Percentiles rank a stretch among this genome's conserved stretches.
phyloP scores from a whole-genome alignment of 2,888 invertebrate species.

The Micropterix aruncella region DNA sequence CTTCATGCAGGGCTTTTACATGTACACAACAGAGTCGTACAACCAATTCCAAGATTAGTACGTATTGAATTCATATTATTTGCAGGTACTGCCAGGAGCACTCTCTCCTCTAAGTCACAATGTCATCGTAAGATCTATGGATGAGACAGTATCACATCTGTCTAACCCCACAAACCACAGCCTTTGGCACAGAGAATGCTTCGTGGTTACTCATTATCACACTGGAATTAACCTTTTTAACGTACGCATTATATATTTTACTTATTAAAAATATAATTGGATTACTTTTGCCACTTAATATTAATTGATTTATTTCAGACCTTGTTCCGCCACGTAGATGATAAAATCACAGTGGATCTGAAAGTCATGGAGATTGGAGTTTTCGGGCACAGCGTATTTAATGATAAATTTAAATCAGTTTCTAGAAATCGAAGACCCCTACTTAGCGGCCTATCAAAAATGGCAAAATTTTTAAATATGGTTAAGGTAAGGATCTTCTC shows the following conservation, averaged over 20 bases:
- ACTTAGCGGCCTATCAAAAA: slow-evolving; percentile 14
- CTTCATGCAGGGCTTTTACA: no score
- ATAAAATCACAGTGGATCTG: slow-evolving; percentile 28
- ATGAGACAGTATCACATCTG: slow-evolving; percentile 13
- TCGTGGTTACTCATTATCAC: slow-evolving; percentile 12
- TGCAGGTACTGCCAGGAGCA: slow-evolving; percentile 48
- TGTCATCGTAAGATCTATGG: slow-evolving; percentile 18
- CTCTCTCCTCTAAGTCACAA: slow-evolving; percentile 38
- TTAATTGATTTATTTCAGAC: slow-evolving; percentile 22
- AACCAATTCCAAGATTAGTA: no score
- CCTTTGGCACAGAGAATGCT: slow-evolving; percentile 17
- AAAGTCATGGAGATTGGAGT: slow-evolving; percentile 45
- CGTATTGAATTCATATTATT: no score
- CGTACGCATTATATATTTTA: slow-evolving; percentile 13
- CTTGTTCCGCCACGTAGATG: slow-evolving; percentile 24
- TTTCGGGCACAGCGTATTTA: slow-evolving; percentile 48
- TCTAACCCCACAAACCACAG: slow-evolving; percentile 14
- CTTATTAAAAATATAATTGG: neutral
- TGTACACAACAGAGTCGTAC: no score
- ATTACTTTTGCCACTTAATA: slow-evolving; percentile 2
- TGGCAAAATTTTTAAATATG: slow-evolving; percentile 16
- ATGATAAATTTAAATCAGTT: no score
- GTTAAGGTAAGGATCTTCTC: slow-evolving; percentile 17
- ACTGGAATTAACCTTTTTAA: slow-evolving; percentile 19
- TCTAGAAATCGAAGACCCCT: slow-evolving; percentile 30